Base-by-base conservation (phyloP, 1,140 invertebrate species). In the Cotesia glomerata region DNA sequence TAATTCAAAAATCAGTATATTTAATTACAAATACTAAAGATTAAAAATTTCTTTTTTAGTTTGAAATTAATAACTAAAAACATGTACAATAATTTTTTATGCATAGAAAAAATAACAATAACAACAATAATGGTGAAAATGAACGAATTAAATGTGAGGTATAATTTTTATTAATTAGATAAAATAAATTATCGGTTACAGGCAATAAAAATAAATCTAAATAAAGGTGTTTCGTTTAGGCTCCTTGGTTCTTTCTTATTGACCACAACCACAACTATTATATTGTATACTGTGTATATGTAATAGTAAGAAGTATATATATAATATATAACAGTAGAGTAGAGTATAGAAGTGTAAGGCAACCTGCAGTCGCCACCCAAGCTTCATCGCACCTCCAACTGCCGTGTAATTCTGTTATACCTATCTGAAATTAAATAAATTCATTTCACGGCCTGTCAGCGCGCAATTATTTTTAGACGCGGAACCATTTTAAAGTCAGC, bases 371-470 rank as follows among this genome's bases (percentile, higher is more conserved):
- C 73, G 79, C 80, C 78, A 79, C 78, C 79, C 80, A 80, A 69
- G 77, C 80, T 84, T 85, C 81, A 83, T 85, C 80, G 84, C 81
- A 81, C 78, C 78, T 82, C 78, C 84, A 86, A 86, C 82, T 86
- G 82, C 84, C 85, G 85, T 86, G 82, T 86, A 87, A 86, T 87
- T 86, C 83, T 83, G 82, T 86, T 85, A 84, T 81, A 86, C 80
- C 82, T 82, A 85, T 83, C 81, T 83, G 77, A 84, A 87, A 87
- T 87, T 85, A 86, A 87, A 87, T 87, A 87, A 87, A 87, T 87
- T 87, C 84, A 86, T 87, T 87, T 87, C 85, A 87, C 85, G 85
- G 80, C 85, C 85, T 86, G 86, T 87, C 86, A 87, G 84, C 85
- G 84, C 82, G 84, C 84, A 87, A 86, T 87, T 87, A 86, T 85